phyloP scores from a whole-genome alignment of 2,888 invertebrate genomes.

The Ormia ochracea region DNA sequence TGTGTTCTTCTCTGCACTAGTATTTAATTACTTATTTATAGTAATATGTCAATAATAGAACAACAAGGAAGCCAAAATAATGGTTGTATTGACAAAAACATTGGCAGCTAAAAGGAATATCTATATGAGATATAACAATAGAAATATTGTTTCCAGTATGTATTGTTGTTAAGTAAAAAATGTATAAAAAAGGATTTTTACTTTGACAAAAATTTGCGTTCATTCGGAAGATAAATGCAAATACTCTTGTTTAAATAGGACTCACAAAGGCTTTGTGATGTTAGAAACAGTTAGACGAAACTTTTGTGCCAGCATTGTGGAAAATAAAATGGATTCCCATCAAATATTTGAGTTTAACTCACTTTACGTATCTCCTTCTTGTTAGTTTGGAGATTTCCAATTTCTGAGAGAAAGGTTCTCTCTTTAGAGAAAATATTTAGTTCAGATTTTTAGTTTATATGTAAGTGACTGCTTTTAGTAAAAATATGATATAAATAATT shows the following conservation, averaged over 20 bases:
- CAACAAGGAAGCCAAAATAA: not conserved
- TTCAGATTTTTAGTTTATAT: too few relatives aligned
- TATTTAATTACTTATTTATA: conserved; percentile 46
- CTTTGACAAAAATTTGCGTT: conserved; percentile 43
- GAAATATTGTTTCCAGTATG: conserved; percentile 8
- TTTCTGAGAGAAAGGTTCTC: too few relatives aligned
- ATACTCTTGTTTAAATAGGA: not conserved
- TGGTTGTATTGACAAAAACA: conserved; percentile 6
- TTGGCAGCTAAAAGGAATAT: conserved; percentile 4
- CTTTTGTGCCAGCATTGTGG: too few relatives aligned
- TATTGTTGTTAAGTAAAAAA: not conserved
- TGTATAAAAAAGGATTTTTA: conserved; percentile 2
- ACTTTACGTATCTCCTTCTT: too few relatives aligned
- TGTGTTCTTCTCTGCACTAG: not conserved
- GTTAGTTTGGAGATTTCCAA: too few relatives aligned
- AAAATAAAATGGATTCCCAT: too few relatives aligned
- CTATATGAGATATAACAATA: not conserved
- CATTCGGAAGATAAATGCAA: conserved; percentile 34
- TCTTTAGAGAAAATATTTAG: too few relatives aligned
- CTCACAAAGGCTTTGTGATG: too few relatives aligned
- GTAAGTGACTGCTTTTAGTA: too few relatives aligned
- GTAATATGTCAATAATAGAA: conserved; percentile 25
- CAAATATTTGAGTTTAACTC: too few relatives aligned
- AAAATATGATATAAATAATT: too few relatives aligned
- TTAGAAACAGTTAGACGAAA: too few relatives aligned